phyloP scores from a whole-genome alignment of 30 jellyfish, hydroid and myxozoan genomes.

The Chironex yamaguchii region DNA sequence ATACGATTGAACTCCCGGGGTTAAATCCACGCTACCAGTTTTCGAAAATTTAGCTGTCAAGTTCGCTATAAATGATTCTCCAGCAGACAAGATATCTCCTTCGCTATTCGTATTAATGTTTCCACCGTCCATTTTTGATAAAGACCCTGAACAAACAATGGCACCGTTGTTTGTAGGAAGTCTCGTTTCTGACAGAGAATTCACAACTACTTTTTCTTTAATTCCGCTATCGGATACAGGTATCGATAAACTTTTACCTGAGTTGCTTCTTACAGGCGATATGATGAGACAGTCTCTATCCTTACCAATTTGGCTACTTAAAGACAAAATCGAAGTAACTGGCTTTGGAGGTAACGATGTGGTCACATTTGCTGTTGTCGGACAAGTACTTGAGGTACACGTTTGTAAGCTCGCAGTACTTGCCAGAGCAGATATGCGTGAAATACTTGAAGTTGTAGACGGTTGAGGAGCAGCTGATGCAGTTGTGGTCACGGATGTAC shows the following conservation, averaged over 20 bases:
- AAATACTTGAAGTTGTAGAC: neutral
- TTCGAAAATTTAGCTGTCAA: conserved; percentile 85
- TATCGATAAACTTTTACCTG: neutral
- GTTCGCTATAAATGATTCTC: conserved; percentile 92
- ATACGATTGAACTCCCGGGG: neutral
- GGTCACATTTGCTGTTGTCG: neutral
- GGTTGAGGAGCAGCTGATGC: neutral
- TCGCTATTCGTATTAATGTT: conserved; percentile 36
- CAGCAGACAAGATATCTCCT: conserved; percentile 89
- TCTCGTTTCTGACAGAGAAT: neutral
- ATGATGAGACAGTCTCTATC: neutral
- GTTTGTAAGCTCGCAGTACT: too few species aligned
- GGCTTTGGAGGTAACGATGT: neutral
- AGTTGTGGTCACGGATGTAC: too few species aligned
- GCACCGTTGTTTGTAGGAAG: neutral
- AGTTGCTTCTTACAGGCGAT: neutral
- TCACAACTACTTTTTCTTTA: neutral
- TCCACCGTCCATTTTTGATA: neutral
- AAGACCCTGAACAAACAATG: neutral
- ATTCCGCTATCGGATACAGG: neutral
- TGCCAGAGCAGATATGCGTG: too few species aligned
- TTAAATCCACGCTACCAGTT: neutral
- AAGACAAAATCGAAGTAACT: neutral
- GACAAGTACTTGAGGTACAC: too few species aligned
- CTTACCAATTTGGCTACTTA: neutral